Conservation (phyloP, 2,797 vertebrate species). For the Pyrocephalus nanus region DNA sequence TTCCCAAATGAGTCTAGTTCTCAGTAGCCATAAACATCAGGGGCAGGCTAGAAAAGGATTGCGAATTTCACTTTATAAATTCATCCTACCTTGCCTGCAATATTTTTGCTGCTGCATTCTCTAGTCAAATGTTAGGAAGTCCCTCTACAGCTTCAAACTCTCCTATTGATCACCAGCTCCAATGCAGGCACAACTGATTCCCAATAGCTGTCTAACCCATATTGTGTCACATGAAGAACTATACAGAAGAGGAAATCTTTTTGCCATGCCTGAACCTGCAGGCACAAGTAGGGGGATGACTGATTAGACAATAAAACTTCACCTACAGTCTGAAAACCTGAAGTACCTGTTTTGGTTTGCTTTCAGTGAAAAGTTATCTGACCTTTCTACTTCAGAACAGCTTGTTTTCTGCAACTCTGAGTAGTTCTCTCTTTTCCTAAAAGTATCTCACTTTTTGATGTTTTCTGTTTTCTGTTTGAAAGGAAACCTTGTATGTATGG, state of each 20-base stretch:
- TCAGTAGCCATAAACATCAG: not conserved
- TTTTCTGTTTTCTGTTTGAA: slow-evolving; percentile 13
- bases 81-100: not conserved
- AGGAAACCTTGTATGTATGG: slow-evolving; percentile 95
- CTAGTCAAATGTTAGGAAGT: not conserved
- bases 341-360: not conserved
- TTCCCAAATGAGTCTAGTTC: not conserved
- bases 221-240: not conserved
- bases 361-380: not conserved
- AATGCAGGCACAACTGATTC: not conserved
- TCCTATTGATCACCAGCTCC: not conserved
- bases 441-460: not conserved
- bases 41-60: not conserved
- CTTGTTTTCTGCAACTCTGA: not conserved
- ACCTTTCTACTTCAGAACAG: not conserved
- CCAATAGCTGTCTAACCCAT: not conserved
- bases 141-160: not conserved
- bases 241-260: not conserved
- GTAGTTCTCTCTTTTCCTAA: not conserved
- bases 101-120: not conserved
- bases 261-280: not conserved
- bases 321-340: not conserved
- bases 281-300: not conserved
- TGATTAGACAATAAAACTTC: not conserved
- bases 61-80: not conserved